Evolutionary conservation across 2,888 invertebrate genomes (phyloP), one percentile per base, ranked within the genome.

Genomic region (Eremobia ochroleuca): DNA sequence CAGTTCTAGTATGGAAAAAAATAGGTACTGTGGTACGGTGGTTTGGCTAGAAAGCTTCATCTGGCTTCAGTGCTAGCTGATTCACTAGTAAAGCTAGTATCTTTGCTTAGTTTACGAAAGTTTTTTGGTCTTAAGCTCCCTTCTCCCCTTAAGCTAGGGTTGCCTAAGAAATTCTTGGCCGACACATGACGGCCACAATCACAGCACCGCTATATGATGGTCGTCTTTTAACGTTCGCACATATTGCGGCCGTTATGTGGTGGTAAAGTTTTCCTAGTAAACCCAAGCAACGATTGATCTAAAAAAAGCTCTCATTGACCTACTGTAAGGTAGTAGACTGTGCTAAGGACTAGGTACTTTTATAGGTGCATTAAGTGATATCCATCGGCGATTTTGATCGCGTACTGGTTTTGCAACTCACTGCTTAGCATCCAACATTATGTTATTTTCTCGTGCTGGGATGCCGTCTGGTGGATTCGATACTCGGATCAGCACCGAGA

Each of bases 201-300:
- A 15, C 9, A 25, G 9, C 5, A 34, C 31, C 15, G 31, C 2
- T 31, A 34, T 18, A 18, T 3, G 4, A 34, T 6, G 11, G 59
- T n/a, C 6, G 9, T 34, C 9, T 67, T 9, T 67, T 67, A 55
- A 52, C 67, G 0, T 52, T 52, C 1, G 9, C 67, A 25, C 25
- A 67, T 67, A n/a, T 34, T 67, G 55, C 18, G 15, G 25, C 25
- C 34, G 4, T 13, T 34, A n/a, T 8, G 71, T 13, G n/a, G n/a
- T 11, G n/a, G 34, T 21, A 72, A 72, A n/a, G 46, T 15, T 72
- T 46, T 72, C n/a, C n/a, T 72, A 34, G 43, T 21, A 15, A 34
- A 46, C 43, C 13, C 34, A n/a, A 69, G 18, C 8, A 70, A 25
- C 5, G 5, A 72, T 25, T 73, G 15, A 9, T 73, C 25, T 49